phyloP scores from a whole-genome alignment of 2,113 vertebrate genomes.

The Boulengeromyrus knoepffleri region DNA sequence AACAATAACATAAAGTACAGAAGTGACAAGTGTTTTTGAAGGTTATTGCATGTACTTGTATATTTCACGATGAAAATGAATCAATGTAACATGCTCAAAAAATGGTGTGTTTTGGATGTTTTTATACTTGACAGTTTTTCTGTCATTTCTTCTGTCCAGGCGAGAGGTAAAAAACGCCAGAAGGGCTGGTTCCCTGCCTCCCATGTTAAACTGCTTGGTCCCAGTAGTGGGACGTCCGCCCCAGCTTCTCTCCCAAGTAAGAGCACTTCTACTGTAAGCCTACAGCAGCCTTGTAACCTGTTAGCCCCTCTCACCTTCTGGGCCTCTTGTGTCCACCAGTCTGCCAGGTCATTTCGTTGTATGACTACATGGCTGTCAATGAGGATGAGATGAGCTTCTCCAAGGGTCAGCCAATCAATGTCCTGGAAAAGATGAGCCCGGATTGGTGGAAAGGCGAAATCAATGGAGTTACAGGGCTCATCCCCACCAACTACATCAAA shows the following conservation, averaged over 20 bases:
- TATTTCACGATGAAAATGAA: not conserved
- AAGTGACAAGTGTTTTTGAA: not conserved
- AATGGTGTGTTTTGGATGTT: not conserved
- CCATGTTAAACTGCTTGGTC: conserved; percentile 83
- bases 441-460: conserved; percentile 97
- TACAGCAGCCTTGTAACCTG: not conserved
- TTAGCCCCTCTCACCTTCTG: not conserved
- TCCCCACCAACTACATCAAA: conserved; percentile 91
- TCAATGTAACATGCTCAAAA: not conserved
- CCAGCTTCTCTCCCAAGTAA: conserved; percentile 75
- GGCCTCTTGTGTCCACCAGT: conserved; percentile 47
- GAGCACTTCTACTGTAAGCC: not conserved
- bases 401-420: conserved; percentile 83
- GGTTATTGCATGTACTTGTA: not conserved
- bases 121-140: conserved; percentile 3
- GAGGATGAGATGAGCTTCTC: conserved; percentile 87
- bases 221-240: conserved; percentile 75
- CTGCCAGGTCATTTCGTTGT: conserved; percentile 90
- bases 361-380: conserved; percentile 83
- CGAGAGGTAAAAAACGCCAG: conserved; percentile 89
- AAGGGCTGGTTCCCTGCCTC: conserved; percentile 93
- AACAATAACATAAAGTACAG: not conserved
- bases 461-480: conserved; percentile 77
- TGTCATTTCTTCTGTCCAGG: conserved; percentile 56
- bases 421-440: conserved; percentile 77